Evolutionary conservation across 2,888 invertebrate species (phyloP), one percentile per base, ranked within the genome.

Genomic region (Pheosia tremula): DNA sequence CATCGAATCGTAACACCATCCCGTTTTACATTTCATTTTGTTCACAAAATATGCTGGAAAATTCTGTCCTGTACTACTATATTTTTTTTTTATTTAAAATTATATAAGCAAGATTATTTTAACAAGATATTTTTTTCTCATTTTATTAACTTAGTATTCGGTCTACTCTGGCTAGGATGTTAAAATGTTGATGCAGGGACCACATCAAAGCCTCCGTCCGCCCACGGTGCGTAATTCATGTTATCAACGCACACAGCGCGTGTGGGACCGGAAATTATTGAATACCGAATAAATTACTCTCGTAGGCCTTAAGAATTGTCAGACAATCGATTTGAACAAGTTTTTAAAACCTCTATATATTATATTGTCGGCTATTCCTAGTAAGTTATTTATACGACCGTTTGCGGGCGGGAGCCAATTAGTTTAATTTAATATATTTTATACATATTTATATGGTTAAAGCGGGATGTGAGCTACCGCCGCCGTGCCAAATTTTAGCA

Each of bases 181-280:
- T 64, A 57, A 58, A 71, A 71, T 68, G 63, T 67, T 72, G 56
- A 64, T 62, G 64, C 69, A 74, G 63, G 57, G 56, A 84, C 85
- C 86, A 73, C 88, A 85, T 83, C 83, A 86, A 86, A 85, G 85
- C 74, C 72, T 72, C 71, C 68, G 77, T 69, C 83, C 83, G 77
- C 80, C 83, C 80, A 81, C 83, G 63, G 72, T 66, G 62, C 71
- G 74, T 86, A 81, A 87, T 86, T 87, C 87, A 87, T 86, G 75
- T 82, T 85, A 84, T 82, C 80, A 79, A 72, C 75, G 74, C 75
- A 74, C 76, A 75, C 75, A 77, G 67, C 69, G 72, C 70, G 72
- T 76, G 77, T 83, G 79, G 77, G 85, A 84, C 87, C 90, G 90
- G 90, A 90, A 86, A 88, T 86, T 84, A 84, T 85, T 83, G 82